Base-by-base conservation (phyloP, 2,113 vertebrate species). In the Chaetodon auriga region DNA sequence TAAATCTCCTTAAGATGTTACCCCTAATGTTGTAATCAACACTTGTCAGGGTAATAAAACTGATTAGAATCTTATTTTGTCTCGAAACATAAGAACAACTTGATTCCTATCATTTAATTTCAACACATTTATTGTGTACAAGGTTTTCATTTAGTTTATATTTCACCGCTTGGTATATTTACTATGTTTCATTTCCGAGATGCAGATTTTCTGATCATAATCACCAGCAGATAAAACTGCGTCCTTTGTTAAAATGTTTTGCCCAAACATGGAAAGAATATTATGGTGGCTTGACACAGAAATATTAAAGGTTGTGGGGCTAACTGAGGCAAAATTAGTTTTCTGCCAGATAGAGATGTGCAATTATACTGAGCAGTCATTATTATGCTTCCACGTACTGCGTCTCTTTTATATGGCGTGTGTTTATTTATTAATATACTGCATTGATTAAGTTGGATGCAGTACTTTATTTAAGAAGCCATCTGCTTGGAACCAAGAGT, bases 401-500 rank as follows among this genome's bases (percentile, higher is more conserved):
- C 68, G 15, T 75, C 70, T 83, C 78, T 86, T 83, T 77, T 89
- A 90, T 80, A 75, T 61, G 51, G 41, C 23, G 30, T 80, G 35
- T 78, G 30, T 83, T 82, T 84, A 88, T 89, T 87, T 82, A 90
- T 86, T 90, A 86, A 86, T 90, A 87, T 82, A 85, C 15, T 19
- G n/a, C 69, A 74, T 84, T 90, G 87, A 92, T 89, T 88, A 63
- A 82, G 75, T 87, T 82, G 30, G 85, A 57, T 55, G 77, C 89
- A 87, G 71, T 62, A 78, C 49, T 83, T 74, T 83, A 84, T 89
- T 90, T 77, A 86, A 81, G 81, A 92, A 15, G 2, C 90, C 92
- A 95, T 94, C 92, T 95, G 92, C 84, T 93, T 77, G 83, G 86
- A 86, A 90, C 83, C 55, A 86, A 90, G 80, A 79, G 87, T 58